These are phyloP conservation scores for Dendrophyllia cribrosa DNA, from an alignment of 64 coral and sea anemone species.

Conservation along the genomic window DNA sequence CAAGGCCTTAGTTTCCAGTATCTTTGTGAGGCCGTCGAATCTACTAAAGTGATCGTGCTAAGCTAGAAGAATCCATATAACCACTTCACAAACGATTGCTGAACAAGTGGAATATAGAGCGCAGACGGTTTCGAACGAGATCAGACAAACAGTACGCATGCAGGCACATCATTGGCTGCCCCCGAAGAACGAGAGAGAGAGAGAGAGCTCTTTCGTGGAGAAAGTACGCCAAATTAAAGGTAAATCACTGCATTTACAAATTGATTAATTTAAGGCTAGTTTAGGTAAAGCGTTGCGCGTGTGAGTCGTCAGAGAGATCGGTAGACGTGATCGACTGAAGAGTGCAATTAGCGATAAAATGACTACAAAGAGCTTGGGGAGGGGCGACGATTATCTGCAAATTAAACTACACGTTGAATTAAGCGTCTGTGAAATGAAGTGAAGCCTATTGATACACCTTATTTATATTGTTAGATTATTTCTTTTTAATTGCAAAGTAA, in stretches of 20 bases:
- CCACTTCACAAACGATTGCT: constrained; percentile 69
- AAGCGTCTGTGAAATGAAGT: too few species aligned
- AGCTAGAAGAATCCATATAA: constrained; percentile 89
- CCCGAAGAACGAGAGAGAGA: constrained; percentile 93
- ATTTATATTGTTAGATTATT: too few species aligned
- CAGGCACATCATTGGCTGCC: constrained; percentile 94
- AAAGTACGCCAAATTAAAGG: constrained; percentile 99
- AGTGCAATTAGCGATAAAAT: too few species aligned
- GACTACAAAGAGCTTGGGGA: too few species aligned
- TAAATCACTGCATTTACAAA: constrained; percentile 94
- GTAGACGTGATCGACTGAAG: constrained; percentile 13
- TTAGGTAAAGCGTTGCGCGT: constrained; percentile 71
- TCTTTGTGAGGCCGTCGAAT: constrained; percentile 86
- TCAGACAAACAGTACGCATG: constrained; percentile 79
- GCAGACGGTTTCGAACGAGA: constrained; percentile 87
- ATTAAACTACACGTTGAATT: too few species aligned
- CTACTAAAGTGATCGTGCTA: constrained; percentile 80
- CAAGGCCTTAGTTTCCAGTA: constrained; percentile 93
- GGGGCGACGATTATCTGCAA: too few species aligned
- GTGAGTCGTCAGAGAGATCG: constrained; percentile 78
- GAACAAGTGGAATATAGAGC: constrained; percentile 93
- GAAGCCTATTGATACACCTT: too few species aligned
- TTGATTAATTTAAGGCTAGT: constrained; percentile 90
- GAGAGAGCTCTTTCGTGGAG: constrained; percentile 94
- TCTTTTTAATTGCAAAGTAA: too few species aligned